phyloP scores from a whole-genome alignment of 2,113 vertebrate genomes.

The Ciconia boyciana region DNA sequence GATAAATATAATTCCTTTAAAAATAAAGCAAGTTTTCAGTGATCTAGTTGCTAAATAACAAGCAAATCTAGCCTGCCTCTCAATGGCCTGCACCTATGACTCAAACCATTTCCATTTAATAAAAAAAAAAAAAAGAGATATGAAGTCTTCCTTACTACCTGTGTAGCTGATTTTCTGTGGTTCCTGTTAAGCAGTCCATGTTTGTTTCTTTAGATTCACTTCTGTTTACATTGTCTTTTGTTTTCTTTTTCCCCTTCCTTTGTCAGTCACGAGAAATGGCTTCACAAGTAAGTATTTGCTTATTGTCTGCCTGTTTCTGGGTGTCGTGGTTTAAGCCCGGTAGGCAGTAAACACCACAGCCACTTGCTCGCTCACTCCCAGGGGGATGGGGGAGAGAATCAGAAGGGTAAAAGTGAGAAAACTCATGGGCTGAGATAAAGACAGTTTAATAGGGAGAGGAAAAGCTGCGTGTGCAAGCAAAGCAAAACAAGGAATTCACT shows the following conservation, averaged over 20 bases:
- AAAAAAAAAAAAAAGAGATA: neutral
- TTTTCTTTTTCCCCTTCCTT: slow-evolving; percentile 46
- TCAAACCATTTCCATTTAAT: neutral
- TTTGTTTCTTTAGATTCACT: slow-evolving; percentile 6
- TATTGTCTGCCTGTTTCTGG: slow-evolving; percentile 18
- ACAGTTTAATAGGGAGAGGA: neutral
- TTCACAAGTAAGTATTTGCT: slow-evolving; percentile 76
- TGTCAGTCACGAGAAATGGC: slow-evolving; percentile 76
- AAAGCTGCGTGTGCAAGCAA: neutral
- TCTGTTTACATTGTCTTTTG: slow-evolving; percentile 65
- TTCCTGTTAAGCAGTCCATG: neutral
- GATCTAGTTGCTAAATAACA: neutral
- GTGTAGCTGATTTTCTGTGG: neutral
- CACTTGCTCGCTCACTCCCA: accelerated
- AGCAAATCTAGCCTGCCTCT: neutral
- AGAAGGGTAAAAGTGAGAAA: neutral
- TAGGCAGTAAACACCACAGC: neutral
- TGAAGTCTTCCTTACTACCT: neutral
- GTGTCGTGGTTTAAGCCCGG: neutral
- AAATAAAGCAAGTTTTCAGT: neutral
- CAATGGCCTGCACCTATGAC: neutral
- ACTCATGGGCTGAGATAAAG: neutral
- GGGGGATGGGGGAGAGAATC: neutral
- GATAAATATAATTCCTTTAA: neutral
- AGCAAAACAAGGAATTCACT: neutral